Base-by-base conservation (phyloP, 2,113 vertebrate species). In the Equus przewalskii region DNA sequence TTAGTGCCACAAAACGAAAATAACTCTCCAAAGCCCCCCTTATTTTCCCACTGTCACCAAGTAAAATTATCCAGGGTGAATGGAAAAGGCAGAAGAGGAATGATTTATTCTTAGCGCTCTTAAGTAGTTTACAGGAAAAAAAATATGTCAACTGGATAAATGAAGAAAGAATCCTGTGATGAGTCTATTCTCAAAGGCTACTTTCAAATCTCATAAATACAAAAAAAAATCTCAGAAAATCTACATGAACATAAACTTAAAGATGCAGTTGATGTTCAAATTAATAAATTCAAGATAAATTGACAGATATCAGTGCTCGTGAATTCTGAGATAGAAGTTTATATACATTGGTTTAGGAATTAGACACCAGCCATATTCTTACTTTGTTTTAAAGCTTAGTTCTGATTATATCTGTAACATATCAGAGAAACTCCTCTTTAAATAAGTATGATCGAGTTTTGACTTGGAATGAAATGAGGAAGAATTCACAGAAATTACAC, bases 51-150 rank as follows among this genome's bases (percentile, higher is more conserved):
- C 28, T 65, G 14, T 49, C 14, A 14, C 3, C 73, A 75, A 75
- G 49, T 79, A 67, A 94, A 92, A 89, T 62, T 26, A 81, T 80
- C 24, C 49, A 75, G 67, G 41, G n/a, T 70, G 44, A 96, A 41
- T 22, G 49, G 14, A 21, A 51, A 22, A 73, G 72, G 28, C 13
- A 28, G 65, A 44, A 86, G 16, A 91, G 33, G 33, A 73, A 12
- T 21, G 33, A 69, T 79, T 65, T 87, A 64, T 78, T 83, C 72
- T 67, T 51, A 79, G 64, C 75, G 5, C 2, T 89, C 11, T 54
- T 36, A 58, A 89, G 41, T 69, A 85, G 3, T 67, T 36, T 30
- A 81, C 28, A 89, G 70, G 16, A 3, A 67, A 89, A 62, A 69
- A 49, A 21, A 24, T 64, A 70, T 3, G 15, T n/a, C 19, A 92